Evolutionary conservation across 2,797 vertebrate genomes (phyloP), one percentile per base, ranked within the genome.

Genomic region (Kryptolebias ocellatus): DNA sequence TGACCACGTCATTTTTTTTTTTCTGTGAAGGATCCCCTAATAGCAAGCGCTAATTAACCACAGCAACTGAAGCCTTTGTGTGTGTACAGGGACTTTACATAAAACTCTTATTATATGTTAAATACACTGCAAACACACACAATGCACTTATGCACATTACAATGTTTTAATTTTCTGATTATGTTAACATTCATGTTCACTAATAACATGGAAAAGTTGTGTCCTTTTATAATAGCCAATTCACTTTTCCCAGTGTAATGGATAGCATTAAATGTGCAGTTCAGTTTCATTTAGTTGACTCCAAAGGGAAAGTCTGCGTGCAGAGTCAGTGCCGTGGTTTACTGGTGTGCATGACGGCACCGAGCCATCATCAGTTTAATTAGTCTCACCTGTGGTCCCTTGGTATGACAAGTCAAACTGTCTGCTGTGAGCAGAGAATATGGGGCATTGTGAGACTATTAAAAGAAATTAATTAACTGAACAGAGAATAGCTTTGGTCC

Each of bases 361-460:
- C 45, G 57, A 67, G 45, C 39, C 49, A 27, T 68, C 50, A 53
- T 60, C 52, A 53, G 12, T 50, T 31, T 70, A 61, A 53, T 68
- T 60, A 53, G 58, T 51, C 39, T 51, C 54, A 67, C 46, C 54
- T 58, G 64, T 58, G 64, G 12, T 51, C 39, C 31, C 55, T 44
- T 51, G 34, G 54, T 37, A 18, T 12, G 24, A 58, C 29, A n/a
- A 53, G 28, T 49, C 46, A 18, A 50, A 18, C 18, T 24, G 18
- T 50, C 18, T 50, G 49, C 18, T 9, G 10, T 24, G 4, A 31
- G 24, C 42, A 20, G 8, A n/a, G 37, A 24, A 18, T 24, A 24
- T 42, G 34, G 34, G 14, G 18, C 17, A 51, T 18, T 29, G 14
- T 53, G 69, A n/a, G 2, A 27, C 18, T 53, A 17, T 62, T 15